These are phyloP conservation scores for Menura novaehollandiae DNA, from an alignment of 2,113 vertebrate genomes.

Conservation along the genomic window DNA sequence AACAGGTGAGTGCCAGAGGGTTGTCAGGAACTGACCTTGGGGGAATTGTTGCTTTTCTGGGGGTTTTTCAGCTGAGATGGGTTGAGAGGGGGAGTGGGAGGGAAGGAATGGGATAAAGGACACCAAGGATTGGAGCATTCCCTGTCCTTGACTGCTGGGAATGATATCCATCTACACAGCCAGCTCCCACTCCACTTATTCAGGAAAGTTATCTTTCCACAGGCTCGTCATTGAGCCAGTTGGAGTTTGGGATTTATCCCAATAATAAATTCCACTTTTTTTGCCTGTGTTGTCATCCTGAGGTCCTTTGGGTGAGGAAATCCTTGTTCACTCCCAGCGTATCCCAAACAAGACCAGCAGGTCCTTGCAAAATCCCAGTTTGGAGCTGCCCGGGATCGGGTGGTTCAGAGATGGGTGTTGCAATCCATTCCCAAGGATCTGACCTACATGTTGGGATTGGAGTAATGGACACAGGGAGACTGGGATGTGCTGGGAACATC, in stretches of 20 bases:
- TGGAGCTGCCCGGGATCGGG: not conserved
- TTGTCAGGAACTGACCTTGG: not conserved
- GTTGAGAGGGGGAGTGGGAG: not conserved
- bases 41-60: not conserved
- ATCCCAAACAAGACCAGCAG: not conserved
- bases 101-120: not conserved
- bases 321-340: not conserved
- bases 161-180: not conserved
- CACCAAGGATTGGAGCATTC: not conserved
- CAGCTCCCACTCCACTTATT: not conserved
- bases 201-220: not conserved
- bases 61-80: not conserved
- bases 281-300: not conserved
- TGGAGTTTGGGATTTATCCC: not conserved
- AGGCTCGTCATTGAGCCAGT: not conserved
- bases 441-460: not conserved
- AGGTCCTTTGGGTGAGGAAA: not conserved
- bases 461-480: rapidly evolving
- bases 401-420: not conserved
- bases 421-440: not conserved
- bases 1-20: slow-evolving; percentile 82
- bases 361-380: not conserved
- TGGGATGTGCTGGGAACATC: not conserved
- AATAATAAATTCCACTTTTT: not conserved
- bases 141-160: not conserved